These are phyloP conservation scores for Beris chalybata DNA, from an alignment of 2,888 invertebrate genomes.

Conservation along the genomic window DNA sequence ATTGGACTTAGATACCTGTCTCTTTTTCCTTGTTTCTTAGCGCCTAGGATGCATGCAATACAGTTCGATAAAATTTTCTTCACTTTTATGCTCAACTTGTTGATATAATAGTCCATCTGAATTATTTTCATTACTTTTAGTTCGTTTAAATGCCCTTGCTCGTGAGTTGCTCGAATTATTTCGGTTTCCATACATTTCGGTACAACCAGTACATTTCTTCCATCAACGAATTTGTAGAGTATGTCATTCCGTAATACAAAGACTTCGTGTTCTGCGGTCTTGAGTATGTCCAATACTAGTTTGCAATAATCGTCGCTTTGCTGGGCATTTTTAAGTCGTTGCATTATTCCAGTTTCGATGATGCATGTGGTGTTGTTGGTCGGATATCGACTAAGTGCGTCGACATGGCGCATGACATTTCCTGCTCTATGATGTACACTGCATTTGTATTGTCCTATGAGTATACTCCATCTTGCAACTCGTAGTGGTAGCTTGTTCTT, in stretches of 20 bases:
- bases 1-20: constrained; percentile 3
- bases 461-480: too few species aligned
- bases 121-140: constrained; percentile 19
- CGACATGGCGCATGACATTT: too few species aligned
- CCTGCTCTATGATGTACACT: too few species aligned
- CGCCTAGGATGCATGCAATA: constrained; percentile 11
- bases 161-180: constrained; percentile 22
- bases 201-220: constrained; percentile 33
- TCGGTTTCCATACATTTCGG: constrained; percentile 25
- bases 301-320: too few species aligned
- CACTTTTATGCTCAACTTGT: constrained; percentile 7
- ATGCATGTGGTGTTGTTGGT: too few species aligned
- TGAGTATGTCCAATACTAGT: too few species aligned
- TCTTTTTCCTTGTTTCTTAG: constrained; percentile 8
- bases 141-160: constrained; percentile 32
- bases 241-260: constrained; percentile 2
- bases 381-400: too few species aligned
- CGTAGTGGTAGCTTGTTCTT: too few species aligned
- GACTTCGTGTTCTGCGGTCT: too few species aligned
- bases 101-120: constrained; percentile 17
- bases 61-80: neutral
- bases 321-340: too few species aligned
- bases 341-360: too few species aligned
- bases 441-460: too few species aligned
- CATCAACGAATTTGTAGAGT: constrained; percentile 25